A percentile compares a stretch with the other conserved stretches of the same genome.
phyloP scores from a whole-genome alignment of 2,113 vertebrate genomes.

The Polypterus bichir region DNA sequence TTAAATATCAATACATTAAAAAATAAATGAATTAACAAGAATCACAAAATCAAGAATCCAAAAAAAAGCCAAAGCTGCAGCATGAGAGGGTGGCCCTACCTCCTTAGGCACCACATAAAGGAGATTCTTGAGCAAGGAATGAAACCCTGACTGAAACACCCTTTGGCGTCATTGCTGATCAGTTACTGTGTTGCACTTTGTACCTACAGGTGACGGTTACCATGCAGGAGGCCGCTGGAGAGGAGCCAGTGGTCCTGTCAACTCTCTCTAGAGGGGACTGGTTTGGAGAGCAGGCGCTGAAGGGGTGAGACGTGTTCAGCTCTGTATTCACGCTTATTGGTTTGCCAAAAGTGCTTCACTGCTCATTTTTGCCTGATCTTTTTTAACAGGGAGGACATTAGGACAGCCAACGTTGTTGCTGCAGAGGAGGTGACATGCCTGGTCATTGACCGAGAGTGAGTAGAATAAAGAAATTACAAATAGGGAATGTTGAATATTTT shows the following conservation, averaged over 20 bases:
- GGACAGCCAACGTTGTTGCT: constrained; percentile 34
- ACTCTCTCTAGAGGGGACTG: constrained; percentile 41
- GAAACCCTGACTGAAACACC: too few species aligned
- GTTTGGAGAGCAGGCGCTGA: constrained; percentile 53
- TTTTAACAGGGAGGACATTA: constrained; percentile 36
- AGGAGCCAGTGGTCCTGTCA: constrained; percentile 33
- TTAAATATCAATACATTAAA: too few species aligned
- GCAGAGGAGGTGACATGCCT: constrained; percentile 39
- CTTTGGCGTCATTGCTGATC: too few species aligned
- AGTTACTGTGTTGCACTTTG: not conserved
- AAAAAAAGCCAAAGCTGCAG: too few species aligned
- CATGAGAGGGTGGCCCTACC: too few species aligned
- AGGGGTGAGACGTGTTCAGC: constrained; percentile 32
- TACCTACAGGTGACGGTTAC: constrained; percentile 43
- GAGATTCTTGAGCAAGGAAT: too few species aligned
- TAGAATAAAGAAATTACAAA: not conserved
- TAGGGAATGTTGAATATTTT: too few species aligned
- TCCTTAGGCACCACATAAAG: too few species aligned
- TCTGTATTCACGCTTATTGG: too few species aligned
- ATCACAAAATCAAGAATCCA: too few species aligned
- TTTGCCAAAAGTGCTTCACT: too few species aligned
- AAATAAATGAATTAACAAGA: too few species aligned
- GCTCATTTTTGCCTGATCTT: not conserved
- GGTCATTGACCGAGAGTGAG: constrained; percentile 47
- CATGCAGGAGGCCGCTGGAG: constrained; percentile 32